A percentile compares a stretch with the other conserved stretches of the same genome.
phyloP scores from a whole-genome alignment of 2,113 vertebrate species.

The Cepphus grylle region DNA sequence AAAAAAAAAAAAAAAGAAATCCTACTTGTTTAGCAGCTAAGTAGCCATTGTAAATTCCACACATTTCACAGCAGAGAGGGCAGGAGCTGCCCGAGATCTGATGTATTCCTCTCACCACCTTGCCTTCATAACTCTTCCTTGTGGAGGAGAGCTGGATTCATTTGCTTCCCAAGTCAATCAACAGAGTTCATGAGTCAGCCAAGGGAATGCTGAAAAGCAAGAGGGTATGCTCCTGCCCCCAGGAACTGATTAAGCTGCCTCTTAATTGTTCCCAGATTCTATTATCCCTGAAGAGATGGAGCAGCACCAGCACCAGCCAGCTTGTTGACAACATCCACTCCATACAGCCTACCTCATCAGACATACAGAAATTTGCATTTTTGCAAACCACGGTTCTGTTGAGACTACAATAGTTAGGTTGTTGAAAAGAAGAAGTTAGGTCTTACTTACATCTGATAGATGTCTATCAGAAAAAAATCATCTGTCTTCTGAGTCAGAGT shows the following conservation, averaged over 20 bases:
- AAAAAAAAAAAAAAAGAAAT: neutral
- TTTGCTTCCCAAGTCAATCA: slow-evolving; percentile 66
- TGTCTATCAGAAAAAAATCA: neutral
- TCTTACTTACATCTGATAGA: neutral
- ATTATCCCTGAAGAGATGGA: slow-evolving; percentile 31
- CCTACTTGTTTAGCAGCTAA: neutral
- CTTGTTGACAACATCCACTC: slow-evolving; percentile 50
- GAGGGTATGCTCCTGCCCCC: slow-evolving; percentile 44
- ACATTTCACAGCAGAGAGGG: slow-evolving; percentile 27
- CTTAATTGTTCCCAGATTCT: slow-evolving; percentile 68
- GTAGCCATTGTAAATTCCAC: slow-evolving; percentile 45
- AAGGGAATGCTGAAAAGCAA: slow-evolving; percentile 63
- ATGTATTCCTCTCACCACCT: slow-evolving; percentile 60
- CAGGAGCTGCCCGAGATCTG: slow-evolving; percentile 32
- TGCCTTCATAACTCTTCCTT: slow-evolving; percentile 54
- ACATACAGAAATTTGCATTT: slow-evolving; percentile 33
- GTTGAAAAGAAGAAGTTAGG: neutral
- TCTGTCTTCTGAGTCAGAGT: neutral
- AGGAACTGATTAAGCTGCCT: slow-evolving; percentile 48
- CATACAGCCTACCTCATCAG: neutral
- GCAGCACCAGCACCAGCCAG: slow-evolving; percentile 33
- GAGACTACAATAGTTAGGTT: neutral
- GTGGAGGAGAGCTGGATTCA: slow-evolving; percentile 40
- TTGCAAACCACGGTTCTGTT: neutral
- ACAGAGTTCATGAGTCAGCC: slow-evolving; percentile 64